phyloP scores from a whole-genome alignment of 92 coral and sea anemone species.

The Palythoa caribaeorum region DNA sequence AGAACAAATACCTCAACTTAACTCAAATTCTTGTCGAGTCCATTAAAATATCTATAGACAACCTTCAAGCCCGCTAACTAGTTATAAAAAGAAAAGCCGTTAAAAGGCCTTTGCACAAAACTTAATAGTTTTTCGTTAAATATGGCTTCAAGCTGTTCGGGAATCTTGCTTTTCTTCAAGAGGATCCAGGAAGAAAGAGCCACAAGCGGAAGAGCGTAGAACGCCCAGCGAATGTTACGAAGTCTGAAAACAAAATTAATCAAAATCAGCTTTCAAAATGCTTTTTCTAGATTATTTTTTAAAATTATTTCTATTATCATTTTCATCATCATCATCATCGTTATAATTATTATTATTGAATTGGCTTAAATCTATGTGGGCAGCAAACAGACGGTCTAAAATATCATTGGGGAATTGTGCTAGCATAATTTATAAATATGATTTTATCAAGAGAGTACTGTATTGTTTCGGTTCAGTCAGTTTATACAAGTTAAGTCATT shows the following conservation, averaged over 20 bases:
- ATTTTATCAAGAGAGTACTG: no score
- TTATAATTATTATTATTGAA: no score
- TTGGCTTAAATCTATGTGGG: no score
- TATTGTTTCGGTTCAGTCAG: no score
- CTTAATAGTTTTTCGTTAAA: background rate
- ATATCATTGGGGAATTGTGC: no score
- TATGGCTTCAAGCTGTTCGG: conserved; percentile 11
- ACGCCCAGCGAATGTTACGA: conserved; percentile 97
- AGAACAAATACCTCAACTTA: no score
- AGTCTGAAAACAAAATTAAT: conserved; percentile 65
- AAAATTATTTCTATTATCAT: no score
- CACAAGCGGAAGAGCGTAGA: conserved; percentile 80
- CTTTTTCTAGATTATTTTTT: background rate
- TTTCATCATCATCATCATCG: no score
- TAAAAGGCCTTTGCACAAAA: background rate
- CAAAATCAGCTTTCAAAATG: background rate
- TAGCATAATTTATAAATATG: no score
- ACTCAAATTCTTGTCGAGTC: no score
- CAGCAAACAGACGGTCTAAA: no score
- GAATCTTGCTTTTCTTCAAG: conserved; percentile 74
- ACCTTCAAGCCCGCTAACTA: background rate
- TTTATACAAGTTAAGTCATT: no score
- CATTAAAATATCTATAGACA: background rate
- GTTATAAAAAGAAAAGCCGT: conserved; percentile 1
- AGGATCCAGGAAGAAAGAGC: conserved; percentile 81